phyloP scores from a whole-genome alignment of 2,888 invertebrate genomes.

The Odiellus spinosus region DNA sequence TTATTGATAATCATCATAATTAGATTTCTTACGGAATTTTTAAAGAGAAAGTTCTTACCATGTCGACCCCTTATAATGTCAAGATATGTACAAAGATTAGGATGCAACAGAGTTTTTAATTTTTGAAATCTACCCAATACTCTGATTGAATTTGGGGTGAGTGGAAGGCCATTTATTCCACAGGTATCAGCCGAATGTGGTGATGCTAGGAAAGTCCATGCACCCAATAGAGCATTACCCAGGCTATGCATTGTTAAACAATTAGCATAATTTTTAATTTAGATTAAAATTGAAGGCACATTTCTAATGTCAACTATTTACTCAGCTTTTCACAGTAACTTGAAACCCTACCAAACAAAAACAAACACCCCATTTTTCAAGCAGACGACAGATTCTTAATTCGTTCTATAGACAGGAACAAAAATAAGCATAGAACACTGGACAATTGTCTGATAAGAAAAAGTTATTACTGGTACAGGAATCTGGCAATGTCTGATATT shows the following conservation, averaged over 20 bases:
- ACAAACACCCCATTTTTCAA: too few relatives aligned
- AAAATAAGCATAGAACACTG: too few relatives aligned
- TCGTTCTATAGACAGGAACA: too few relatives aligned
- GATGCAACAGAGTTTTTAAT: conserved; percentile 59
- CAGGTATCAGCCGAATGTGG: conserved; percentile 38
- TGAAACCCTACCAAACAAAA: too few relatives aligned
- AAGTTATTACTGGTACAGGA: too few relatives aligned
- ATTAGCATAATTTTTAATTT: too few relatives aligned
- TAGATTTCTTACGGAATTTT: conserved; percentile 23
- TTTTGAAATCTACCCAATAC: conserved; percentile 76
- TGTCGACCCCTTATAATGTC: conserved; percentile 86
- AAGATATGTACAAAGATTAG: conserved; percentile 70
- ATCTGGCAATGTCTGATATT: too few relatives aligned
- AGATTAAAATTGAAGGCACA: too few relatives aligned
- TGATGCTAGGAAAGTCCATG: conserved; percentile 20
- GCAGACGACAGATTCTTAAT: too few relatives aligned
- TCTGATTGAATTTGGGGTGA: conserved; percentile 90
- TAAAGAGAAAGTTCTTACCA: conserved; percentile 39
- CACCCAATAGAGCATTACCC: conserved; percentile 22
- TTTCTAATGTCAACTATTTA: too few relatives aligned
- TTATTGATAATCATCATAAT: background rate
- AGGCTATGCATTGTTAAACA: background rate
- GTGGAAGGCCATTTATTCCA: conserved; percentile 85
- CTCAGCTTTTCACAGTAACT: too few relatives aligned
- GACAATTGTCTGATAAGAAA: too few relatives aligned